A percentile compares a stretch with the other conserved stretches of the same genome.
phyloP scores from a whole-genome alignment of 2,888 invertebrate genomes.

The Drosophila phalerata region DNA sequence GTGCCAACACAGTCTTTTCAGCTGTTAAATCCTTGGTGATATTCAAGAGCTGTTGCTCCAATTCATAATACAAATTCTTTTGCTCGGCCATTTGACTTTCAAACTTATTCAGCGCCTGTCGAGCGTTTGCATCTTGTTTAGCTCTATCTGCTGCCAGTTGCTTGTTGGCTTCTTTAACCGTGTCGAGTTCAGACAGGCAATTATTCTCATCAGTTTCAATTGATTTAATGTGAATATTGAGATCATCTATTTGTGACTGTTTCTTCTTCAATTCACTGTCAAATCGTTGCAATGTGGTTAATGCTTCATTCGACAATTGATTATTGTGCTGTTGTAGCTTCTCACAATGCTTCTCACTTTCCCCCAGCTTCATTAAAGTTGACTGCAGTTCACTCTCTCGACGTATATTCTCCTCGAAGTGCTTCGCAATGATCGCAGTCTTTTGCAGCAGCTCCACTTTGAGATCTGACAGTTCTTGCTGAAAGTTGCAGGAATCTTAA shows the following conservation, averaged over 20 bases:
- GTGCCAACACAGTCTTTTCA: not conserved
- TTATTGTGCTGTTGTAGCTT: conserved; percentile 8
- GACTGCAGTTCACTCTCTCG: conserved; percentile 1
- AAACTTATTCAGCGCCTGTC: not conserved
- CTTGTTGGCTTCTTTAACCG: conserved; percentile 7
- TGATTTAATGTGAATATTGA: not conserved
- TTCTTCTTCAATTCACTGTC: not conserved
- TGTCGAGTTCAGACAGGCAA: not conserved
- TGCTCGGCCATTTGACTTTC: not conserved
- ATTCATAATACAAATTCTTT: not conserved
- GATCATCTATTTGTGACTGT: not conserved
- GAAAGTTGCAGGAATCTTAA: not conserved
- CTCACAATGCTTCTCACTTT: not conserved
- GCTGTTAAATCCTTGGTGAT: not conserved
- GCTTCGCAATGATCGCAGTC: not conserved
- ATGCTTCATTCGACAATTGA: not conserved
- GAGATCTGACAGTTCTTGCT: conserved; percentile 9
- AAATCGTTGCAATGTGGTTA: not conserved
- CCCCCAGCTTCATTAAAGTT: not conserved
- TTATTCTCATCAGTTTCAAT: not conserved
- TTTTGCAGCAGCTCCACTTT: not conserved
- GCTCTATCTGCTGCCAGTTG: not conserved
- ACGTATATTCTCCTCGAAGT: not conserved
- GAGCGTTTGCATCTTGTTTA: not conserved
- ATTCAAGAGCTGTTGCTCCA: conserved; percentile 1